Base-by-base conservation (phyloP, 2,888 invertebrate genomes). In the Sphecodes monilicornis region DNA sequence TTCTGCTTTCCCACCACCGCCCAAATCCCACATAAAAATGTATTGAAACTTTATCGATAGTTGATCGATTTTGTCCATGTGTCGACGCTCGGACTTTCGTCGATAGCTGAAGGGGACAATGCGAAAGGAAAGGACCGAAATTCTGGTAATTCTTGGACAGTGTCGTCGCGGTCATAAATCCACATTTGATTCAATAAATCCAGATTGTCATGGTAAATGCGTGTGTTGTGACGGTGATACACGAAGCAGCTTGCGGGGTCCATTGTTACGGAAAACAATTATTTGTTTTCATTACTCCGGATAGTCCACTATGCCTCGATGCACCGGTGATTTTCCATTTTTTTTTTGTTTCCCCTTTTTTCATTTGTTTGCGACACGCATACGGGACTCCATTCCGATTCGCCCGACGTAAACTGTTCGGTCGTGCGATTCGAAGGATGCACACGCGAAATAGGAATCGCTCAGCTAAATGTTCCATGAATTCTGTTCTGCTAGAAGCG, bases 191-290 rank as follows among this genome's bases (percentile, higher is more conserved):
- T 39, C 57, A 60, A 80, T 80, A 74, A 80, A 79, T 82, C 82
- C 36, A 39, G 46, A 80, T 69, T 75, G 76, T 64, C 64, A 66
- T 39, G 75, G 77, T 76, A 84, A 82, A 80, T 74, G 79, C 60
- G 46, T 72, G 46, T 26, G 70, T 77, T 64, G 70, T 66, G 66
- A 60, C 69, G 73, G 68, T 79, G 66, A 78, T 74, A 78, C 74
- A 78, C 71, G 79, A 75, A 80, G 80, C 88, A 85, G 84, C 79
- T 88, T 80, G 77, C 60, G 75, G 32, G 32, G 77, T 41, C 80
- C 80, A 90, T 74, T 79, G 82, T 88, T 83, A 76, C 83, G 87
- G 80, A 90, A 90, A 90, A 84, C 88, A 84, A 90, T 90, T 86
- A 88, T 89, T 90, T 87, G 86, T 87, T 90, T 90, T 86, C 82